Conservation (phyloP, 2,113 vertebrate species). For the Pachycephala philippinensis region DNA sequence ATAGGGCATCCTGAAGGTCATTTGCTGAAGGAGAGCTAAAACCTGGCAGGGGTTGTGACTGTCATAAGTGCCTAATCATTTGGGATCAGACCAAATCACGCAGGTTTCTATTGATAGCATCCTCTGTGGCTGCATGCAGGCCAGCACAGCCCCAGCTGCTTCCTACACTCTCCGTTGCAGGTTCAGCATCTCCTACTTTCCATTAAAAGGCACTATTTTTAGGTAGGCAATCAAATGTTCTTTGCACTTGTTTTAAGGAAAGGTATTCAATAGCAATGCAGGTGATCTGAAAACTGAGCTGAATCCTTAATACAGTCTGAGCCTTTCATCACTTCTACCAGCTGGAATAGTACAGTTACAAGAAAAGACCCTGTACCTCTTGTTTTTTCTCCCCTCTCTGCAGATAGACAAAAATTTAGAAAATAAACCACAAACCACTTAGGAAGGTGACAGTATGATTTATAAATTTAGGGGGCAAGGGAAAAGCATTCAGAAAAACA, state of each 20-base stretch:
- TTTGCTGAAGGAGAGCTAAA: not conserved
- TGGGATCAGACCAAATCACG: slow-evolving; percentile 7
- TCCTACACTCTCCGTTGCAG: not conserved
- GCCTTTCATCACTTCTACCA: not conserved
- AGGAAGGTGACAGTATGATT: slow-evolving; percentile 45
- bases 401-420: not conserved
- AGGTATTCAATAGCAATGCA: not conserved
- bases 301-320: not conserved
- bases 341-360: not conserved
- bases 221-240: not conserved
- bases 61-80: not conserved
- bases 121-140: not conserved
- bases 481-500: slow-evolving; percentile 45
- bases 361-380: not conserved
- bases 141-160: not conserved
- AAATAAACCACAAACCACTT: slow-evolving; percentile 39
- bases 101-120: not conserved
- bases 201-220: slow-evolving; percentile 39
- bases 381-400: not conserved
- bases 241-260: slow-evolving; percentile 24
- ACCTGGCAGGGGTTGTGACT: not conserved
- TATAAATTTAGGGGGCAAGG: slow-evolving; percentile 45
- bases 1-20: not conserved
- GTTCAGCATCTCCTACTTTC: not conserved
- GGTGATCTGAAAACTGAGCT: not conserved